A percentile compares a stretch with the other conserved stretches of the same genome.
Conservation (phyloP, 64 coral and sea anemone genomes). For the Montipora cactus region DNA sequence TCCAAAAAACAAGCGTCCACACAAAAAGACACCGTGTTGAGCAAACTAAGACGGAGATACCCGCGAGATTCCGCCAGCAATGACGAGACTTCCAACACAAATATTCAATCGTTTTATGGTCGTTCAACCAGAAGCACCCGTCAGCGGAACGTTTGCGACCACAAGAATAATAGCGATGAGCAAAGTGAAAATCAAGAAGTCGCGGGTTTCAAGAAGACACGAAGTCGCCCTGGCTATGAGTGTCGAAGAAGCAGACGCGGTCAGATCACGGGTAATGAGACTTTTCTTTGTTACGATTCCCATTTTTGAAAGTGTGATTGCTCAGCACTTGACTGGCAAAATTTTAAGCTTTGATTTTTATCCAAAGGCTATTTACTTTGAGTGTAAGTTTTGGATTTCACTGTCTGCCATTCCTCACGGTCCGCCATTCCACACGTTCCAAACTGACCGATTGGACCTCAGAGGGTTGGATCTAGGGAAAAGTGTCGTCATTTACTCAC, state of each 20-base stretch:
- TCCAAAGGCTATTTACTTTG: too few relatives aligned
- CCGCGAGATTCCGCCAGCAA: not conserved
- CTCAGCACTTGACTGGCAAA: too few relatives aligned
- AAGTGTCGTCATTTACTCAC: too few relatives aligned
- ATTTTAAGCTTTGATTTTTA: too few relatives aligned
- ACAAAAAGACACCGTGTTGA: not conserved
- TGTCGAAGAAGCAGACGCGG: not conserved
- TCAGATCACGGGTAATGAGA: not conserved
- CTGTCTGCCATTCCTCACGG: too few relatives aligned
- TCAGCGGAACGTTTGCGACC: not conserved
- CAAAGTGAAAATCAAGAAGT: not conserved
- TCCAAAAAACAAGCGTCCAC: not conserved
- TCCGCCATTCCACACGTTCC: too few relatives aligned
- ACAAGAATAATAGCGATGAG: not conserved
- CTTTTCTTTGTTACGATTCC: not conserved
- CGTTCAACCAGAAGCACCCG: not conserved
- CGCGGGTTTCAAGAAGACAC: not conserved
- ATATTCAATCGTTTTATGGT: constrained; percentile 37
- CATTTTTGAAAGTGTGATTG: too few relatives aligned
- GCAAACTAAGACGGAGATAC: not conserved
- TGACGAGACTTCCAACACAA: not conserved
- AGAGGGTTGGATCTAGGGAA: too few relatives aligned
- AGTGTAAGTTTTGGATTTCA: too few relatives aligned
- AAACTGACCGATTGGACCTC: too few relatives aligned
- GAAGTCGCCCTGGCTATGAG: not conserved